Conservation (phyloP, 2,888 invertebrate genomes). For the Eupithecia pulchellata region DNA sequence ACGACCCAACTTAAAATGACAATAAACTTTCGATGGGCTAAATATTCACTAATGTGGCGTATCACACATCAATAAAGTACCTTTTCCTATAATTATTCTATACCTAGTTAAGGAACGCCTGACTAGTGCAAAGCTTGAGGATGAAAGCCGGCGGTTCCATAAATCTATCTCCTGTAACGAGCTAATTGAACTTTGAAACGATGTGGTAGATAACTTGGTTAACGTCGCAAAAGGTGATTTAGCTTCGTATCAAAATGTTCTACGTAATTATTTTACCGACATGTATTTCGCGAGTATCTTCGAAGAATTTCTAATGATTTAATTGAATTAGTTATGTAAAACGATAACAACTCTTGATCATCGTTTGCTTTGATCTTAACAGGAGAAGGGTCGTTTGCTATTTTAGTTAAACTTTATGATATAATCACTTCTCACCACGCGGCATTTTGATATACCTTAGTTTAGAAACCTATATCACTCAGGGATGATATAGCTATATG, state of each 20-base stretch:
- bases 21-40: background rate
- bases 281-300: background rate
- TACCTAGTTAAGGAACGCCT: background rate
- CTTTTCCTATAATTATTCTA: background rate
- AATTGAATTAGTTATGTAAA: background rate
- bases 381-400: background rate
- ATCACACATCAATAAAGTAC: too few species aligned
- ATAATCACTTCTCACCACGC: too few species aligned
- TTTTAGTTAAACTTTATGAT: background rate
- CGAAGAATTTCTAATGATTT: background rate
- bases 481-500: too few species aligned
- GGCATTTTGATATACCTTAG: too few species aligned
- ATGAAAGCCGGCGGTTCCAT: constrained; percentile 3
- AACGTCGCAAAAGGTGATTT: background rate
- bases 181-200: constrained; percentile 16
- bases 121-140: background rate
- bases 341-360: background rate
- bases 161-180: constrained; percentile 14
- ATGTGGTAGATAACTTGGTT: background rate
- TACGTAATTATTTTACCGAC: background rate
- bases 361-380: background rate
- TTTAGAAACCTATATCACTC: too few species aligned
- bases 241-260: background rate
- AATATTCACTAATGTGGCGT: too few species aligned
- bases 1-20: background rate